These are phyloP conservation scores for Drosophila antonietae DNA, from an alignment of 2,888 invertebrate genomes.

Conservation along the genomic window DNA sequence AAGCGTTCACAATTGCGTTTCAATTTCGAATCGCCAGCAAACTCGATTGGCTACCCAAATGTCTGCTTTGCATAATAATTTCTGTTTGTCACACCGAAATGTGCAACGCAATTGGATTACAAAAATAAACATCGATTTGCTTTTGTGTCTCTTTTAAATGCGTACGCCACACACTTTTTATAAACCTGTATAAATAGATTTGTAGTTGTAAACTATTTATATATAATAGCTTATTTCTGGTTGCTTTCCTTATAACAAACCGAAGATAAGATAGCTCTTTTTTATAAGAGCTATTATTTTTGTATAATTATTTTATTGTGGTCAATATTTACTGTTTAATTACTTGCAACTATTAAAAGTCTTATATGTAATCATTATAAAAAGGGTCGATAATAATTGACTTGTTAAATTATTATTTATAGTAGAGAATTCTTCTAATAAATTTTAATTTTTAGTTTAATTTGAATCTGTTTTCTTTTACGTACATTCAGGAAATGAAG, in stretches of 20 bases:
- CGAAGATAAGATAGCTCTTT: slow-evolving; percentile 27
- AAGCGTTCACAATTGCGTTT: slow-evolving; percentile 11
- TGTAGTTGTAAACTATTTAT: slow-evolving; percentile 35
- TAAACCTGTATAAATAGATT: slow-evolving; percentile 55
- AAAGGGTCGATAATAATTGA: neutral
- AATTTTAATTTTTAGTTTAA: too few relatives aligned
- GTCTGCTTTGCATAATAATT: slow-evolving; percentile 43
- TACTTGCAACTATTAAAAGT: too few relatives aligned
- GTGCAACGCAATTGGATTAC: slow-evolving; percentile 37
- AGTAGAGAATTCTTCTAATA: too few relatives aligned
- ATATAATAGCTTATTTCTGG: slow-evolving; percentile 8
- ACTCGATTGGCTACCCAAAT: slow-evolving; percentile 4
- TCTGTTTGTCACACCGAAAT: slow-evolving; percentile 17
- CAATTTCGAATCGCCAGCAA: slow-evolving; percentile 6
- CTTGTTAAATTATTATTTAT: too few relatives aligned
- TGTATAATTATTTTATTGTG: neutral
- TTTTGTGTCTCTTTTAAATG: slow-evolving; percentile 7
- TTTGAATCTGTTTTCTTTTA: neutral
- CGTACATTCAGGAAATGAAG: too few relatives aligned
- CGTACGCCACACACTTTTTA: neutral
- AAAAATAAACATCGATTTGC: slow-evolving; percentile 4
- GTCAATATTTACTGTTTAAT: neutral
- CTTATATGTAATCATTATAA: neutral
- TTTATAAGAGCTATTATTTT: neutral
- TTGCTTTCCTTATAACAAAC: slow-evolving; percentile 3